Evolutionary conservation across 2,888 invertebrate genomes (phyloP), one percentile per base, ranked within the genome.

Genomic region (Eutolmus rufibarbis): DNA sequence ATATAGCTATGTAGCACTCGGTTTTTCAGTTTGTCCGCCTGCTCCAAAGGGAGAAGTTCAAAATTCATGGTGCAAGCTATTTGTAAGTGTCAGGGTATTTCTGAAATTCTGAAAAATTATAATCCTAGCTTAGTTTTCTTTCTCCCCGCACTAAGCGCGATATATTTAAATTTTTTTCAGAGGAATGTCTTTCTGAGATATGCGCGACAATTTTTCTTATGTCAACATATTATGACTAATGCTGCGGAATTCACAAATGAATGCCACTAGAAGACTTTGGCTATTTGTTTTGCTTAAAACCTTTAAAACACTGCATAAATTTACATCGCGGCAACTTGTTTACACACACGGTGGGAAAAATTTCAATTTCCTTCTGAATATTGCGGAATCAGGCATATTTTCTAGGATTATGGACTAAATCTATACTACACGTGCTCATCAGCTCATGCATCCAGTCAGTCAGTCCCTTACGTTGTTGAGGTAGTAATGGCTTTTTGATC

Each of bases 101-200:
- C 74, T 37, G 31, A 66, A 66, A 84, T 66, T 66, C 84, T 84
- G 84, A 84, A 84, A 84, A 84, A 84, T 84, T 84, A 66, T 84
- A 84, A 84, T 84, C 84, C 66, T 57, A 84, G 84, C 84, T 84
- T 84, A 84, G 84, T 57, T 84, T 40, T 19, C 66, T 66, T 43
- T 37, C 14, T 74, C 14, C 19, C n/a, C 66, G n/a, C 37, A 19
- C 57, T 57, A 23, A 57, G 57, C 19, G 40, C 37, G 66, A 84
- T 23, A 84, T 40, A 66, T 84, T 74, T 9, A 66, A 57, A 84
- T 57, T 57, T 84, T 82, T 66, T n/a, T 66, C 12, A 40, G 74
- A 56, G 51, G 23, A 74, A 84, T 37, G 74, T 74, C 40, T 66
- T 74, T 66, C 40, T 84, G 84, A 84, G 66, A 84, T 84, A 84